Base-by-base conservation (phyloP, 2,113 vertebrate species). In the Cairina moschata region DNA sequence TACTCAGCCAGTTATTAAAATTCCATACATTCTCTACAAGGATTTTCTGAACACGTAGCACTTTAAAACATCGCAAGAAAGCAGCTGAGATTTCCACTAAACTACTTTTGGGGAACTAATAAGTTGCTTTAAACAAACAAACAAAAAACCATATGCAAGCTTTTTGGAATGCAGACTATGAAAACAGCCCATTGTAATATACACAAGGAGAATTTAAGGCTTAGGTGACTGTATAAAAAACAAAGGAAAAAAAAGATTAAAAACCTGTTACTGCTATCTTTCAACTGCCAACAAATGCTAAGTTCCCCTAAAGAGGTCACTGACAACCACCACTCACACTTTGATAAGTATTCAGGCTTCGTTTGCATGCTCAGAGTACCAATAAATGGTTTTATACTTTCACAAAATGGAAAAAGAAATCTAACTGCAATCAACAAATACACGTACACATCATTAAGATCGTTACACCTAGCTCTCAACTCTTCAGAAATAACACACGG, bases 381-480 rank as follows among this genome's bases (percentile, higher is more conserved):
- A 89, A 48, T 6, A 8, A 69, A 60, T 6, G 18, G 34, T 84
- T 68, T 67, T 87, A 18, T 14, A 11, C 15, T 78, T 16, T 83
- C 40, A 34, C 55, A 72, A 44, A 42, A 42, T 25, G 54, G 56
- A 55, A 74, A 46, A 48, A 46, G 22, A 68, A 91, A 91, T n/a
- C 32, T 36, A 88, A 5, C 22, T 34, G 44, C 32, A 52, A 52
- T 25, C 38, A 44, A 0, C 8, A 79, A 40, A 13, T 17, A 54
- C 67, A 80, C 0, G 1, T 17, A 23, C 1, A 2, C 31, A 34
- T 38, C 10, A 40, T 5, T 17, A 69, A 56, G 68, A 65, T n/a
- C 22, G 5, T 0, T 11, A 1, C 16, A 83, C 36, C 12, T 18
- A 63, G 36, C 15, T 75, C 55, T 71, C 3, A 0, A 36, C 22